Base-by-base conservation (phyloP, 2,888 invertebrate species). In the Drosophila pegasa region DNA sequence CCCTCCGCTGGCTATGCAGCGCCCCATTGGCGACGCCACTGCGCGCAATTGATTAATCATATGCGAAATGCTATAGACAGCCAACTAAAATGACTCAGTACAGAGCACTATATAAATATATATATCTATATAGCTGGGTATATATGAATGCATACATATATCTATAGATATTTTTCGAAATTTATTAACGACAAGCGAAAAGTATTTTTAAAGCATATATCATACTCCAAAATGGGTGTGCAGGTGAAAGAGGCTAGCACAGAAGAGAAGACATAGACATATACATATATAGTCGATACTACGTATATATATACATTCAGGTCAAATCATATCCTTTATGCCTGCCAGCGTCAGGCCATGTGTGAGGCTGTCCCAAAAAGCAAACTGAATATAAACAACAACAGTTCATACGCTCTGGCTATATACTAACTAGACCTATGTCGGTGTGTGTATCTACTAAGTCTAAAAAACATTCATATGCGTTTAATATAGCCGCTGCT, bases 401-500 rank as follows among this genome's bases (percentile, higher is more conserved):
- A 48, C 18, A 33, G 63, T 61, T 47, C 66, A 63, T 56, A 54
- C 54, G 58, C 43, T 35, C 18, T 14, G 25, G 33, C 37, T 41
- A 67, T 68, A 43, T 72, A 61, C 54, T 64, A 27, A 41, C 29
- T 52, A 27, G 25, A 18, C 50, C 37, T 69, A 56, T 56, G 64
- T 50, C n/a, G 35, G 37, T 52, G 43, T 59, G 45, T 63, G 75
- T 65, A 70, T 70, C 78, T 71, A 83, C 79, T 79, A 78, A 87
- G 65, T 83, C 79, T 85, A 86, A 87, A 88, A 87, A 88, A 79
- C 87, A 86, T 87, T 88, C 88, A 86, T 86, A 87, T 87, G 89
- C 80, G 82, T 87, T 87, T 87, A 88, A 87, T 87, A 87, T 87
- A 87, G 87, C 78, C 75, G 78, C 73, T 79, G 85, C 81, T 86